Evolutionary conservation across 2,797 vertebrate genomes (phyloP).

Genomic region (Pampus argenteus): DNA sequence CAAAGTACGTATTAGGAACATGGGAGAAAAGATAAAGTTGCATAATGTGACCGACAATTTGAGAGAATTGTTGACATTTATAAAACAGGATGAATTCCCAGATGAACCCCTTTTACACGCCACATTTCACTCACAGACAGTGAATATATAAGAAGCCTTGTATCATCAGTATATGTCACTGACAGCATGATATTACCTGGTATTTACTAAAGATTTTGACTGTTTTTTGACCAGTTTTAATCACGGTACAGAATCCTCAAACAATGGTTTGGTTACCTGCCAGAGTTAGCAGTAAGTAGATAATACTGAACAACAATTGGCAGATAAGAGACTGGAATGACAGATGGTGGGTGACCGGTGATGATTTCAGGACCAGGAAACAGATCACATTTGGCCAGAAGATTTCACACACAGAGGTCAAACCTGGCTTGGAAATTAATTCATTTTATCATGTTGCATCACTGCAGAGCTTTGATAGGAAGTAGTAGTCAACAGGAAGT

Average conservation of each 20-base stretch:
- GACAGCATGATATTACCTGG: constrained; percentile 25
- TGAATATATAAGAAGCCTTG: background rate
- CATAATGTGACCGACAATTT: background rate
- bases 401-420: constrained; percentile 44
- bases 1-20: background rate
- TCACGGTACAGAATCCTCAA: constrained; percentile 48
- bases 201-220: constrained; percentile 46
- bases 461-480: constrained; percentile 37
- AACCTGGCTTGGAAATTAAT: constrained; percentile 43
- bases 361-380: constrained; percentile 53
- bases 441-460: constrained; percentile 37
- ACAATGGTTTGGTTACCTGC: constrained; percentile 71
- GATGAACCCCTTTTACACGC: constrained; percentile 21
- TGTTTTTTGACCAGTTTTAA: constrained; percentile 46
- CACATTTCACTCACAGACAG: constrained; percentile 5
- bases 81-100: constrained; percentile 20
- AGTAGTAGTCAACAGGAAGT: constrained; percentile 46
- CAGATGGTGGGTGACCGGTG: constrained; percentile 66
- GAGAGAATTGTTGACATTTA: constrained; percentile 13
- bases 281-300: constrained; percentile 62
- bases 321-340: constrained; percentile 50
- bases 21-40: background rate
- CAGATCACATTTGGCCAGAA: constrained; percentile 37
- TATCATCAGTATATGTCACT: constrained; percentile 1
- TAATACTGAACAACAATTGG: constrained; percentile 63